phyloP scores from a whole-genome alignment of 2,797 vertebrate genomes.

The Schizopygopsis malacanthus region DNA sequence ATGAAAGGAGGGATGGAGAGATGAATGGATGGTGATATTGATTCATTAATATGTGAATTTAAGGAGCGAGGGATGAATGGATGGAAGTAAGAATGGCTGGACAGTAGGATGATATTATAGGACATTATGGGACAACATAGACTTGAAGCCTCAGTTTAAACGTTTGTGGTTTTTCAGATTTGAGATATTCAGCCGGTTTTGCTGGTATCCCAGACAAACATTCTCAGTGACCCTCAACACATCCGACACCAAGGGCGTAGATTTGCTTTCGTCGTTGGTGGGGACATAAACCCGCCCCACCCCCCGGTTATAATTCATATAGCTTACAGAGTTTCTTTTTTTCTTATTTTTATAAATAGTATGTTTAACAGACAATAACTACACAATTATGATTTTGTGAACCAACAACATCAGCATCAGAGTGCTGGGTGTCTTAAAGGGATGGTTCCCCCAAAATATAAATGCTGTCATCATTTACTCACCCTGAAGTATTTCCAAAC shows the following conservation, averaged over 20 bases:
- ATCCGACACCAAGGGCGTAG: conserved; percentile 44
- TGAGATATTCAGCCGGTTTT: not conserved
- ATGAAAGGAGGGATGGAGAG: not conserved
- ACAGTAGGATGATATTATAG: not conserved
- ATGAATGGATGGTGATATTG: not conserved
- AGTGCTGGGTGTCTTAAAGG: no score
- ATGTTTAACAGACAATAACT: no score
- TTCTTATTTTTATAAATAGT: no score
- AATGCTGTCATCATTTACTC: no score
- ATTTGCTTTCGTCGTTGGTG: no score
- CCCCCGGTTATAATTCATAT: no score
- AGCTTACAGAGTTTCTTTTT: no score
- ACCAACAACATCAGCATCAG: no score
- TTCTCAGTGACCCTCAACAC: conserved; percentile 62
- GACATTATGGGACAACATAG: not conserved
- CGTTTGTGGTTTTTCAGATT: not conserved
- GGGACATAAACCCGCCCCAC: no score
- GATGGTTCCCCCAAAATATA: no score
- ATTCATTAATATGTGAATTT: not conserved
- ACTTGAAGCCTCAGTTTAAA: not conserved
- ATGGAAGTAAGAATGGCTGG: not conserved
- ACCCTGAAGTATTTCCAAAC: no score
- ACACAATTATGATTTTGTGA: no score
- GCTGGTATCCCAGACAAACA: conserved; percentile 23
- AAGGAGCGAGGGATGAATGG: not conserved